These are phyloP conservation scores for Brachionus asplanchnoidis DNA, from an alignment of 1,140 invertebrate species.

Conservation along the genomic window DNA sequence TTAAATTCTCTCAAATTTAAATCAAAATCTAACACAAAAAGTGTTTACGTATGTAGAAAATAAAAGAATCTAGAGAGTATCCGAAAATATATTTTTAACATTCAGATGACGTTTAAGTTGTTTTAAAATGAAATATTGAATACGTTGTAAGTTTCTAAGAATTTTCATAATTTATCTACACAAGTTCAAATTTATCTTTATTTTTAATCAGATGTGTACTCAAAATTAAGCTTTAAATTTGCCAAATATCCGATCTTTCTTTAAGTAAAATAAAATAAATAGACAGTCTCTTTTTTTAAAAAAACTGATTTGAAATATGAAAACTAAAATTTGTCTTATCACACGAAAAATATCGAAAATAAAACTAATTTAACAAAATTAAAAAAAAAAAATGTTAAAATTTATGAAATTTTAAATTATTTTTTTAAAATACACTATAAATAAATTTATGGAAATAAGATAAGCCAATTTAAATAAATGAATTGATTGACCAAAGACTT, in stretches of 20 bases:
- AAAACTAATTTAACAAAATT: background rate
- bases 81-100: background rate
- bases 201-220: background rate
- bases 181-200: background rate
- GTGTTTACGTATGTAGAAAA: constrained; percentile 27
- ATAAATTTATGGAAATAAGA: no score
- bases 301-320: background rate
- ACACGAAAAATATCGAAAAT: background rate
- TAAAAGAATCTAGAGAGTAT: background rate
- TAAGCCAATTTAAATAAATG: no score
- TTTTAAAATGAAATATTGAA: background rate
- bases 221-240: background rate
- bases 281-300: background rate
- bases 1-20: constrained; percentile 1
- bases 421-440: background rate
- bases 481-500: no score
- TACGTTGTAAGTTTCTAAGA: background rate
- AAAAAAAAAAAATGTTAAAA: background rate
- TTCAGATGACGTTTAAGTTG: constrained; percentile 1
- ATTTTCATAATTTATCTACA: background rate
- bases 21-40: constrained; percentile 7
- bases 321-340: background rate
- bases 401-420: background rate
- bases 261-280: background rate
- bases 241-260: background rate